Evolutionary conservation across 2,888 invertebrate genomes (phyloP).

Genomic region (Eupeodes luniger): DNA sequence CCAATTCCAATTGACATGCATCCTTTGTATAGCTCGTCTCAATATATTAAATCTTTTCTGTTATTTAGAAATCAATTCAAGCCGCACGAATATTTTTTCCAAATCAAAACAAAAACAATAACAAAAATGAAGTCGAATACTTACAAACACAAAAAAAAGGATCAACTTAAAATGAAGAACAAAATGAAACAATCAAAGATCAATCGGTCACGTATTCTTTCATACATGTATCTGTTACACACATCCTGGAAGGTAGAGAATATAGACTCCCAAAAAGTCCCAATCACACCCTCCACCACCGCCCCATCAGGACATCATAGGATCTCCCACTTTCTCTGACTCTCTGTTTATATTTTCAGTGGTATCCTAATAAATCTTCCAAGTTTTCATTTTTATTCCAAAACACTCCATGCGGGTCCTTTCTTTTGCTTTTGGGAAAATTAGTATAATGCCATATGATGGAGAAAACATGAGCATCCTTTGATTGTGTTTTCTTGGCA

Average conservation of each 20-base stretch:
- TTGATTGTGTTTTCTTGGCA: constrained; percentile 72
- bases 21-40: constrained; percentile 65
- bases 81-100: constrained; percentile 73
- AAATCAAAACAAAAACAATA: constrained; percentile 33
- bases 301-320: too few relatives aligned
- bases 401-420: constrained; percentile 57
- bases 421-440: constrained; percentile 61
- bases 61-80: constrained; percentile 76
- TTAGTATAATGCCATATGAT: constrained; percentile 76
- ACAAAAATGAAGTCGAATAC: constrained; percentile 28
- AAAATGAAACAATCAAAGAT: constrained; percentile 75
- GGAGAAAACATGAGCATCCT: constrained; percentile 71
- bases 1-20: constrained; percentile 69
- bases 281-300: not conserved
- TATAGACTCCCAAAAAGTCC: constrained; percentile 21
- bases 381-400: constrained; percentile 75
- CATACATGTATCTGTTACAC: constrained; percentile 67
- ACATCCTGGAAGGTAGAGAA: constrained; percentile 57
- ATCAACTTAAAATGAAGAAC: constrained; percentile 68
- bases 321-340: too few relatives aligned
- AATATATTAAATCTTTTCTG: constrained; percentile 74
- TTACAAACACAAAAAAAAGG: constrained; percentile 23
- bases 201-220: constrained; percentile 75
- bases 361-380: constrained; percentile 75
- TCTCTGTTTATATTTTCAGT: constrained; percentile 53